These are phyloP conservation scores for Lamprologus lemairii DNA, from an alignment of 2,113 vertebrate species.

Conservation along the genomic window DNA sequence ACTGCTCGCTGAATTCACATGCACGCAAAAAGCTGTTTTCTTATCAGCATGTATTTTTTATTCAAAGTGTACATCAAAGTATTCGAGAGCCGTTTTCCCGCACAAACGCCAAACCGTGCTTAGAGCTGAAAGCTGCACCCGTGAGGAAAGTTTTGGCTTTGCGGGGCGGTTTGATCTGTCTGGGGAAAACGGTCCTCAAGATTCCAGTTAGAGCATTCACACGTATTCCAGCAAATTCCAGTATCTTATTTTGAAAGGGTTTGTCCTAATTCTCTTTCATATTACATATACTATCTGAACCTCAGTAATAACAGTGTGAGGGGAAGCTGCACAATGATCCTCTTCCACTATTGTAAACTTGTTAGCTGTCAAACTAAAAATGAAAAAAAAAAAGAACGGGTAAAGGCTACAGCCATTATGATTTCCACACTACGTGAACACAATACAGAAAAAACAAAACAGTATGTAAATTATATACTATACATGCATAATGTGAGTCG, in stretches of 20 bases:
- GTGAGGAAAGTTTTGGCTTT: neutral
- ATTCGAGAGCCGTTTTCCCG: neutral
- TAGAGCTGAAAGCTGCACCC: neutral
- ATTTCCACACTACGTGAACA: slow-evolving; percentile 56
- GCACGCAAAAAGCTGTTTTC: neutral
- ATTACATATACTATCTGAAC: neutral
- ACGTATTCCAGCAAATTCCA: neutral
- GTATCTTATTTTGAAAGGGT: neutral
- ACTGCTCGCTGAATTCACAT: neutral
- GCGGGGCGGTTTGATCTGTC: neutral
- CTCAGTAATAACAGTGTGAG: neutral
- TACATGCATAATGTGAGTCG: slow-evolving; percentile 61
- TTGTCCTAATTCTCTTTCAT: neutral
- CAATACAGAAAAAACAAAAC: slow-evolving; percentile 3
- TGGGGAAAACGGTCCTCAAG: neutral
- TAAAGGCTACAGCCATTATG: slow-evolving; percentile 40
- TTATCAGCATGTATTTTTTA: slow-evolving; percentile 32
- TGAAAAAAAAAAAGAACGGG: slow-evolving; percentile 3
- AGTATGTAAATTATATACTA: slow-evolving; percentile 67
- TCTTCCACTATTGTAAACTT: slow-evolving; percentile 14
- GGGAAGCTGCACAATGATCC: neutral
- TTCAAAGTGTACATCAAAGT: slow-evolving; percentile 43
- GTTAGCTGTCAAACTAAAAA: slow-evolving; percentile 1
- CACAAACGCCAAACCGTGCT: neutral
- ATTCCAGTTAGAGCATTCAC: neutral